These are phyloP conservation scores for Coleophora flavipennella DNA, from an alignment of 2,888 invertebrate genomes.

Conservation along the genomic window DNA sequence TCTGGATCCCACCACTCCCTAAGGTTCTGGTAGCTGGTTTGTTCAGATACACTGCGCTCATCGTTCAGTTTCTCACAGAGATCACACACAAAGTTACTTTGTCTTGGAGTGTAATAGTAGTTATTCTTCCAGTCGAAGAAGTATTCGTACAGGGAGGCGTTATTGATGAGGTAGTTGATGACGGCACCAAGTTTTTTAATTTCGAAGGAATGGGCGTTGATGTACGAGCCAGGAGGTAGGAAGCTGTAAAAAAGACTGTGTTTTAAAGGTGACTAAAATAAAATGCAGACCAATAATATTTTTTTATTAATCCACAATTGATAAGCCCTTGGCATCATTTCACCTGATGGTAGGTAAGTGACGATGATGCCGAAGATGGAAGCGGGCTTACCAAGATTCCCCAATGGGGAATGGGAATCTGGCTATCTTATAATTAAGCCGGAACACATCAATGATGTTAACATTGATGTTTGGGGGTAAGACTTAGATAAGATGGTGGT, in stretches of 20 bases:
- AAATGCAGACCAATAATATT: no score
- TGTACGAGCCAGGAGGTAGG: slow-evolving; percentile 50
- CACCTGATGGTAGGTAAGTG: no score
- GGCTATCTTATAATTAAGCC: no score
- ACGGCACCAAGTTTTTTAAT: slow-evolving; percentile 46
- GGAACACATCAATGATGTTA: no score
- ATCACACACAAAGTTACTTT: slow-evolving; percentile 38
- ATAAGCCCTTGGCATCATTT: no score
- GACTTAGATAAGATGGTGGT: no score
- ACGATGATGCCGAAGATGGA: no score
- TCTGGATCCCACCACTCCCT: slow-evolving; percentile 50
- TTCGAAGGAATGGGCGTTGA: slow-evolving; percentile 37
- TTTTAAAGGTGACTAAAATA: background rate
- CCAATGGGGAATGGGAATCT: no score
- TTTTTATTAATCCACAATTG: no score
- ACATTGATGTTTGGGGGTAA: no score
- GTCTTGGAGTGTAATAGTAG: slow-evolving; percentile 35
- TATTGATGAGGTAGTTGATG: slow-evolving; percentile 44
- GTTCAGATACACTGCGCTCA: slow-evolving; percentile 7
- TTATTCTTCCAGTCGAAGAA: slow-evolving; percentile 59
- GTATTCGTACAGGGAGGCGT: slow-evolving; percentile 34
- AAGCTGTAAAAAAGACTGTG: slow-evolving; percentile 33
- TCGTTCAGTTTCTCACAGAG: slow-evolving; percentile 42
- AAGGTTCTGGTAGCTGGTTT: slow-evolving; percentile 22
- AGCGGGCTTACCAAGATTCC: no score